Evolutionary conservation across 1,140 invertebrate species (phyloP).

Genomic region (Drosophila littoralis): DNA sequence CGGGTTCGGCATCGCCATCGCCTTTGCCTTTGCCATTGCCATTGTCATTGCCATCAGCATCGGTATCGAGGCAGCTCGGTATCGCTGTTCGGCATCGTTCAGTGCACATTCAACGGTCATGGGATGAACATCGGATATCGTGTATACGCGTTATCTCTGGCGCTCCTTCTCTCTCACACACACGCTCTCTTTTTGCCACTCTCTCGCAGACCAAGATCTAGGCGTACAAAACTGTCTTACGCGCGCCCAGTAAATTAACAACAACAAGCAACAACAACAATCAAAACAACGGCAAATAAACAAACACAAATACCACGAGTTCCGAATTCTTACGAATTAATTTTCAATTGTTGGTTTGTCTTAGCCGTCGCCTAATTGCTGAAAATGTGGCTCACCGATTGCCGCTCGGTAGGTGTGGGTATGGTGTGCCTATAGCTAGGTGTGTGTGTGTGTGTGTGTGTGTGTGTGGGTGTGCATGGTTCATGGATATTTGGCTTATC

Average conservation of each 20-base stretch:
- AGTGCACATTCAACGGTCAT: conserved; percentile 69
- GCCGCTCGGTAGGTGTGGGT: conserved; percentile 60
- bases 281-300: neutral
- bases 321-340: neutral
- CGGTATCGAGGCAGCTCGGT: conserved; percentile 25
- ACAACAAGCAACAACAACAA: conserved; percentile 2
- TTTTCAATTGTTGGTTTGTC: conserved; percentile 13
- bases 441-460: neutral
- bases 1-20: conserved; percentile 14
- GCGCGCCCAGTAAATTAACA: conserved; percentile 10
- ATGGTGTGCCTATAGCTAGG: neutral
- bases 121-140: conserved; percentile 63
- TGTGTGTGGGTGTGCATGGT: conserved; percentile 8
- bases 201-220: conserved; percentile 8
- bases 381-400: conserved; percentile 74
- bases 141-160: conserved; percentile 44
- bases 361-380: conserved; percentile 12
- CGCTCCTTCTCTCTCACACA: neutral
- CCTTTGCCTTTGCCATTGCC: conserved; percentile 7
- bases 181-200: neutral
- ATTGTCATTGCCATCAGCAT: conserved; percentile 11
- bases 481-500: conserved; percentile 32
- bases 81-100: conserved; percentile 41
- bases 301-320: neutral
- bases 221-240: conserved; percentile 11